Conservation (phyloP, 2,113 vertebrate genomes). For the Pedetes capensis region DNA sequence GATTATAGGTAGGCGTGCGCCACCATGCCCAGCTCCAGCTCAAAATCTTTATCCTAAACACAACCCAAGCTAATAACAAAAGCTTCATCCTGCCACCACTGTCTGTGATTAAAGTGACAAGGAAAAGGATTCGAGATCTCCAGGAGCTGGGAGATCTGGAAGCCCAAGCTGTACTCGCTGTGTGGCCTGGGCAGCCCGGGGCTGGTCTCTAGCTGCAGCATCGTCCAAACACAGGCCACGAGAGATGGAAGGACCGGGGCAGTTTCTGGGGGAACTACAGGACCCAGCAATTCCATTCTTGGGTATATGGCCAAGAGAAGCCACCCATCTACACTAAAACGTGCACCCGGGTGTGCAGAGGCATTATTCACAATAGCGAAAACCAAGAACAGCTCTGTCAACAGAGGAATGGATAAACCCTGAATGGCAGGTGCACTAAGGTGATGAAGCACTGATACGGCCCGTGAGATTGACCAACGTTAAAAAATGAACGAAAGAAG, state of each 20-base stretch:
- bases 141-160: not conserved
- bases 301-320: too few species aligned
- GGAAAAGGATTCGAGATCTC: not conserved
- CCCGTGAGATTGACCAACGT: not conserved
- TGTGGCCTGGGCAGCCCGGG: not conserved
- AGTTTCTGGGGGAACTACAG: too few species aligned
- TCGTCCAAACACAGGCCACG: not conserved
- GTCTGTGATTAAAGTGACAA: accelerated
- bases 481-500: not conserved
- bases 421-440: too few species aligned
- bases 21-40: too few species aligned
- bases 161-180: too few species aligned
- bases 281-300: not conserved
- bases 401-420: not conserved
- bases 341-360: not conserved
- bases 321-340: not conserved
- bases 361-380: not conserved
- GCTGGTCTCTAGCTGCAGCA: not conserved
- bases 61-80: too few species aligned
- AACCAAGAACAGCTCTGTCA: not conserved
- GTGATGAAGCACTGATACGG: not conserved
- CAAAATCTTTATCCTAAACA: too few species aligned
- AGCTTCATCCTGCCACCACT: too few species aligned
- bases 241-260: too few species aligned
- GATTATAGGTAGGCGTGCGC: too few species aligned